Base-by-base conservation (phyloP, 2,888 invertebrate genomes). In the Ischnura elegans region DNA sequence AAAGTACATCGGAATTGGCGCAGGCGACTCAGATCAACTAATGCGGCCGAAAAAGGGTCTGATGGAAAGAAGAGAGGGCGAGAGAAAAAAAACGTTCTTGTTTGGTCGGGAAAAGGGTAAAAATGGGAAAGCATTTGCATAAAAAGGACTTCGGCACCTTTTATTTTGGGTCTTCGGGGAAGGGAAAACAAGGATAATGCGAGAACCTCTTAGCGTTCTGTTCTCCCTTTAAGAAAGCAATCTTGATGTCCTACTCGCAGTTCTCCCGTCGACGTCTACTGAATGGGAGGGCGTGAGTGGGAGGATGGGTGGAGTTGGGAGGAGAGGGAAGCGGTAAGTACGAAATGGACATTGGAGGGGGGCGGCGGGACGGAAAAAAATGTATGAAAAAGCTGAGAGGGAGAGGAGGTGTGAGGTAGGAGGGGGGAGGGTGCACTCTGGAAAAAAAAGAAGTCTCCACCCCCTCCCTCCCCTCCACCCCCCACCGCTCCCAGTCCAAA, bases 261-360 rank as follows among this genome's bases (percentile, higher is more conserved):
- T 90, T 42, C 61, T 90, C 90, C 90, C 51, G 76, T 76, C 76
- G 61, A 61, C n/a, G 76, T 36, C 29, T 10, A 1, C n/a, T 4
- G 76, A 36, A 25, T 36, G 76, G n/a, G 76, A 76, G 29, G 76
- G 36, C 0, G 76, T 61, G 25, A 36, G 36, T 0, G 36, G 76
- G 36, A n/a, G n/a, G 1, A 16, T 8, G 36, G 13, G 66, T 29
- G 29, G 66, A 29, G 51, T 13, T 51, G 29, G 93, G 29, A 66
- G 61, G 76, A 51, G 36, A 19, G 45, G 55, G 45, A 10, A 55
- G 55, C 46, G 85, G n/a, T 19, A 76, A 87, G 87, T 36, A 61
- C 66, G 93, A 42, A 93, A 93, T 45, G 86, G 93, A 84, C 85
- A 85, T 43, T n/a, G n/a, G 85, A 25, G 16, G 51, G 55, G 86